phyloP scores from a whole-genome alignment of 2,113 vertebrate genomes.

The Poecile atricapillus region DNA sequence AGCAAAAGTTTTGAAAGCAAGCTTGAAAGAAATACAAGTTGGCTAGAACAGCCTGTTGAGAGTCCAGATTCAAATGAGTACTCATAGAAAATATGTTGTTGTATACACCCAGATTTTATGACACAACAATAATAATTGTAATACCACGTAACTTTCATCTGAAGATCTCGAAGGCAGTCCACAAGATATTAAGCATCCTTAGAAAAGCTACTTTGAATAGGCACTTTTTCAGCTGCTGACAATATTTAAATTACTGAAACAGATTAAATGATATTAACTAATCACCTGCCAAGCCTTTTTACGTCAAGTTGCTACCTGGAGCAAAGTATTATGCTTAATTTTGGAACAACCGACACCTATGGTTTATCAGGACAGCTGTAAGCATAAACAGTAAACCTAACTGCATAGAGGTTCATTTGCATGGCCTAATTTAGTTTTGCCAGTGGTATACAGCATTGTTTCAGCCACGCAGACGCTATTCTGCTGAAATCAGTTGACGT shows the following conservation, averaged over 20 bases:
- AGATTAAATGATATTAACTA: conserved; percentile 42
- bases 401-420: background rate
- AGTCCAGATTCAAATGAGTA: conserved; percentile 41
- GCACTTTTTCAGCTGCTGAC: conserved; percentile 38
- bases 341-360: conserved; percentile 8
- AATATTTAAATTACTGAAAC: conserved; percentile 27
- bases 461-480: background rate
- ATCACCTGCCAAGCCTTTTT: conserved; percentile 43
- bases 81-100: conserved; percentile 42
- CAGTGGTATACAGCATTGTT: background rate
- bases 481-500: background rate
- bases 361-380: background rate
- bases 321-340: conserved; percentile 6
- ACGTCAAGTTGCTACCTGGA: conserved; percentile 28
- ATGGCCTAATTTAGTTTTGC: background rate
- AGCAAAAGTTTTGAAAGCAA: background rate
- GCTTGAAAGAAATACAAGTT: background rate
- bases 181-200: conserved; percentile 25
- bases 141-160: conserved; percentile 47
- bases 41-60: background rate
- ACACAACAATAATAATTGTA: conserved; percentile 43
- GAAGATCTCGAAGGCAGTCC: conserved; percentile 35
- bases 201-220: conserved; percentile 22
- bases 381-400: background rate
- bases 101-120: conserved; percentile 34